Evolutionary conservation across 1,140 invertebrate species (phyloP), one percentile per base, ranked within the genome.

Genomic region (Pemphigus obesinymphae): DNA sequence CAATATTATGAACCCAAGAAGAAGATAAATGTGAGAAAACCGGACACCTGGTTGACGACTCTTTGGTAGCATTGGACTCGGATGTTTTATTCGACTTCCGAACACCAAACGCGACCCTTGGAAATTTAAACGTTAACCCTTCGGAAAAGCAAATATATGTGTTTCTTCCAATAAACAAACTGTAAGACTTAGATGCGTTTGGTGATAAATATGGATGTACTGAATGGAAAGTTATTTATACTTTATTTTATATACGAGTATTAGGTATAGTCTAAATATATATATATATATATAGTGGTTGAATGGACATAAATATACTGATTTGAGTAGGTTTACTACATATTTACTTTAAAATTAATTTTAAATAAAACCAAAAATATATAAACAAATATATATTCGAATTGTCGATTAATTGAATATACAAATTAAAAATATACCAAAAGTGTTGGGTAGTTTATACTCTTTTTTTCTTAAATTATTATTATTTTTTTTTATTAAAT

Each of bases 1-100:
- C 70, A 73, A 73, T 73, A 73, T 73, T 73, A 50, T 73, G 70
- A 50, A 73, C 23, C 1, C n/a, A 23, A 43, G 11, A 61, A 80
- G 37, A 80, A 80, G 76, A 80, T 80, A 63, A 80, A 80, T 80
- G 76, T 80, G 76, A 63, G 76, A 80, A 78, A 80, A 80, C 37
- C 55, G 76, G 76, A 80, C 76, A 80, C 76, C 76, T 80, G 76
- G 50, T 58, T 58, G 50, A 78, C 76, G 37, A 80, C 40, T 45
- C 37, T 23, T 40, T 29, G 55, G 23, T 61, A 61, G 15, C 55
- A 80, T 63, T 45, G 37, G 40, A 11, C 53, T 6, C 11, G 31
- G 37, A 61, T 61, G 37, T 80, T 80, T 80, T 61, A 80, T 80
- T 80, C 76, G 76, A 80, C 76, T 80, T 80, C n/a, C 55, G 55